Evolutionary conservation across 2,797 vertebrate genomes (phyloP).

Genomic region (Tapirus indicus): DNA sequence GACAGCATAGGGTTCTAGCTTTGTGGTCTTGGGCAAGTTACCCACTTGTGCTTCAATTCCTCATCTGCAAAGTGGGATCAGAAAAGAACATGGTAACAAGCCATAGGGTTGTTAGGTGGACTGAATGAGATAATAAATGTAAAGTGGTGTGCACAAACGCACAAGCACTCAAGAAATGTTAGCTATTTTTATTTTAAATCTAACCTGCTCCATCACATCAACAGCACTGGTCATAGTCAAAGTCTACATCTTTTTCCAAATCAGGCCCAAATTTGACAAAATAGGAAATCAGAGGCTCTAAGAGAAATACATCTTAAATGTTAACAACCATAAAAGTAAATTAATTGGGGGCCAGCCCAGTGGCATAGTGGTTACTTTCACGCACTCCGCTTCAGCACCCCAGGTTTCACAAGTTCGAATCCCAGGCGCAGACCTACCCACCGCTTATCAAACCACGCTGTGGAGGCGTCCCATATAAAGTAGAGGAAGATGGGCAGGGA

Average conservation of each 20-base stretch:
- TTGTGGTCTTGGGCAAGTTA: background rate
- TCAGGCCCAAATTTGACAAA: slow-evolving; percentile 11
- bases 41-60: background rate
- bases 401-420: too few relatives aligned
- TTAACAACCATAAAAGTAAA: slow-evolving; percentile 15
- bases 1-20: background rate
- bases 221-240: background rate
- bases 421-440: too few relatives aligned
- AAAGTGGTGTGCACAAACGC: background rate
- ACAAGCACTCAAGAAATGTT: background rate
- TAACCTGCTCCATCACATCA: background rate
- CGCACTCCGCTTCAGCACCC: too few relatives aligned
- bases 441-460: too few relatives aligned
- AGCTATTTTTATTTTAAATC: slow-evolving; percentile 14
- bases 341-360: background rate
- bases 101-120: background rate
- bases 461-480: too few relatives aligned
- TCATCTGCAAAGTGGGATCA: background rate
- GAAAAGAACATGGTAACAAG: background rate
- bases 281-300: background rate
- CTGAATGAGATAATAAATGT: background rate
- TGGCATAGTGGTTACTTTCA: too few relatives aligned
- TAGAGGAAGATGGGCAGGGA: too few relatives aligned
- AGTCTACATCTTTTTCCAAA: background rate
- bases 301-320: slow-evolving; percentile 15